Evolutionary conservation across 2,797 vertebrate species (phyloP), one percentile per base, ranked within the genome.

Genomic region (Selene dorsalis): DNA sequence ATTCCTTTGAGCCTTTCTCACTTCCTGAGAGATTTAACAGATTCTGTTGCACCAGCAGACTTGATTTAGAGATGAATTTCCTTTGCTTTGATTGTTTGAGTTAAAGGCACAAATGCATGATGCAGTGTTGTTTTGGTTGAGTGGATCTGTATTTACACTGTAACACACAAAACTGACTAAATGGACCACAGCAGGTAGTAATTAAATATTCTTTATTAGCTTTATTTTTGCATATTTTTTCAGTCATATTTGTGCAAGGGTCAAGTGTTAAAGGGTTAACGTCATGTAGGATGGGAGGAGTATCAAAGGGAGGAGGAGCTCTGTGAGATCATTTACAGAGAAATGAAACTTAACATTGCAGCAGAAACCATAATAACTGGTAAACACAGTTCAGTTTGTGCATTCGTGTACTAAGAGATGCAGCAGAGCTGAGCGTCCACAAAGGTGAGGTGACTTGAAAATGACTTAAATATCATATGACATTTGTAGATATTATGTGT

Each of bases 271-370:
- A 64, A 4, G 22, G 55, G 68, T 80, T 70, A 74, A 4, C 30
- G 20, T 26, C 18, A 45, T 3, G 9, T 11, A 38, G 13, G 4
- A 63, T 57, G 60, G 60, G 39, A 47, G 73, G 57, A 58, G 55
- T 22, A 7, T 32, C 6, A 14, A 22, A 17, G 0, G 18, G 14
- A 77, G 77, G 84, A 77, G 82, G 74, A 35, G 47, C 66, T 20
- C 3, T 1, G 22, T 12, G 8, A 1, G 12, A 18, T 50, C 10
- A 75, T 68, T 86, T 80, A 39, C 20, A 38, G 22, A 45, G 69
- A 86, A 88, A 64, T 68, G 77, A 89, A 89, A 91, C 73, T 18
- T 5, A 53, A 59, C 16, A 7, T n/a, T 32, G 43, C 9, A 47
- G 39, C 6, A 39, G 2, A 48, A 39, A 39, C 4, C 22, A 10